Percentiles rank a stretch among this genome's conserved stretches.
phyloP scores from a whole-genome alignment of 1,140 invertebrate species.

The Leptopilina boulardi region DNA sequence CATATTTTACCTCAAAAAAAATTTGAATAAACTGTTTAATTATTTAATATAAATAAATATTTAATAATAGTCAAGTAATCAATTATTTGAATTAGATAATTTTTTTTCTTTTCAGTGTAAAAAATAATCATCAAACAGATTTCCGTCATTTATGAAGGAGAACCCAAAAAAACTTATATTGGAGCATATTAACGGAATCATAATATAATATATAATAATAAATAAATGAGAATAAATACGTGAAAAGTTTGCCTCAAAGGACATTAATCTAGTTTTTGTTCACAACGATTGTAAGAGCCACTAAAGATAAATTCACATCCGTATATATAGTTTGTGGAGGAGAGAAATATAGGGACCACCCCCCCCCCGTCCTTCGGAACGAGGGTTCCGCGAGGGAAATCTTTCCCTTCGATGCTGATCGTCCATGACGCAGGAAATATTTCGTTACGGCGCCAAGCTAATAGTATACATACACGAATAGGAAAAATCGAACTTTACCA shows the following conservation, averaged over 20 bases:
- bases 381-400: constrained; percentile 4
- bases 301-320: constrained; percentile 6
- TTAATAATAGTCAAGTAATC: no score
- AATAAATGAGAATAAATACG: neutral
- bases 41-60: no score
- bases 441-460: constrained; percentile 27
- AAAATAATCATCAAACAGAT: no score
- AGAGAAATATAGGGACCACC: neutral
- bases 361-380: neutral
- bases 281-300: constrained; percentile 21
- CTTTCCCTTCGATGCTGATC: constrained; percentile 11
- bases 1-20: no score
- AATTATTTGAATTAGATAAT: no score
- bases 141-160: no score
- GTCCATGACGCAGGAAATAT: constrained; percentile 22
- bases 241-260: neutral
- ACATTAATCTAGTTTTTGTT: constrained; percentile 32
- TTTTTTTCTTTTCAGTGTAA: no score
- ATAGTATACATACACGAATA: neutral
- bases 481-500: neutral
- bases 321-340: neutral
- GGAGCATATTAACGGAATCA: no score
- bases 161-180: no score
- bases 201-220: no score
- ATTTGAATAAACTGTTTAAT: no score